These are phyloP conservation scores for Micropterix aruncella DNA, from an alignment of 2,888 invertebrate genomes.

Conservation along the genomic window DNA sequence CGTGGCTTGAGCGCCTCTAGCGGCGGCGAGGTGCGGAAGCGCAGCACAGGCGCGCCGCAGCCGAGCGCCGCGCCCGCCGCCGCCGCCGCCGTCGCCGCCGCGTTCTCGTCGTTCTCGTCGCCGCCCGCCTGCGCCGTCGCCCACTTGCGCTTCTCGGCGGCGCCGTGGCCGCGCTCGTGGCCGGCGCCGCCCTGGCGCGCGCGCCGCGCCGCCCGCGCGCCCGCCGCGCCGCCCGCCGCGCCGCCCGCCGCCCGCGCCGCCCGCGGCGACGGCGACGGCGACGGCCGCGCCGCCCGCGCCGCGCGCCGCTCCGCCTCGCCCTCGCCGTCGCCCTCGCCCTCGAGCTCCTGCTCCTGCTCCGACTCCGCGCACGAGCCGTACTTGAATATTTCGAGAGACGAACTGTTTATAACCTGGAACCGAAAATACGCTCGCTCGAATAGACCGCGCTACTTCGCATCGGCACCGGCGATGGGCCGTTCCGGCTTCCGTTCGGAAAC, in stretches of 20 bases:
- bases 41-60: constrained; percentile 64
- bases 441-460: too few relatives aligned
- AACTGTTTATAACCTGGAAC: neutral
- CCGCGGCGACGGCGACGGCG: constrained; percentile 4
- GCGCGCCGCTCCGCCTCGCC: constrained; percentile 16
- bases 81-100: constrained; percentile 30
- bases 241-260: constrained; percentile 13
- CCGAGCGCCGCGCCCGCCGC: constrained; percentile 28
- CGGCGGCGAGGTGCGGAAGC: constrained; percentile 48
- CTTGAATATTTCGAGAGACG: neutral
- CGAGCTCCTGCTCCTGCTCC: neutral
- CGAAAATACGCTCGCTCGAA: too few relatives aligned
- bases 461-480: too few relatives aligned
- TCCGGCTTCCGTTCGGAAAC: too few relatives aligned
- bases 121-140: constrained; percentile 34
- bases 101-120: constrained; percentile 29
- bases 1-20: constrained; percentile 21
- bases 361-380: neutral
- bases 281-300: constrained; percentile 30
- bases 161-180: constrained; percentile 30
- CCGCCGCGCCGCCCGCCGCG: constrained; percentile 9
- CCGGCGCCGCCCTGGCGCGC: constrained; percentile 33
- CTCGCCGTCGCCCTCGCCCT: neutral
- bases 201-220: constrained; percentile 14
- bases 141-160: constrained; percentile 68